Evolutionary conservation across 2,113 vertebrate species (phyloP).

Genomic region (Bubo scandiacus): DNA sequence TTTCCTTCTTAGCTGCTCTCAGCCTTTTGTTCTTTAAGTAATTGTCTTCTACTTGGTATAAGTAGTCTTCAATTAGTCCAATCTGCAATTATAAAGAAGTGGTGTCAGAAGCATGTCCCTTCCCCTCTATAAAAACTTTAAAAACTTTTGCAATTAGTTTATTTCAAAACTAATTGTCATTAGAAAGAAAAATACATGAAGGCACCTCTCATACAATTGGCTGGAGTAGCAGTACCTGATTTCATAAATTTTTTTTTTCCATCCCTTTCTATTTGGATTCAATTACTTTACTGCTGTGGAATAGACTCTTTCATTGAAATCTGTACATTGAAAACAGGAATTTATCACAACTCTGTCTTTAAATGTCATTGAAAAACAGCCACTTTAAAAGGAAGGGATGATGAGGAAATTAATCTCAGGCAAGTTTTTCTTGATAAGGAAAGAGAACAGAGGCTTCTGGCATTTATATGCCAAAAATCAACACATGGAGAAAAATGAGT

Average conservation of each 20-base stretch:
- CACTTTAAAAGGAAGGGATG: slow-evolving; percentile 65
- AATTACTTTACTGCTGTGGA: slow-evolving; percentile 26
- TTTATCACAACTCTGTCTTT: slow-evolving; percentile 60
- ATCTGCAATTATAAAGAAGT: slow-evolving; percentile 61
- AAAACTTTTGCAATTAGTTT: not conserved
- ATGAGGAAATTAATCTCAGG: slow-evolving; percentile 65
- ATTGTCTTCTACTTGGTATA: slow-evolving; percentile 71
- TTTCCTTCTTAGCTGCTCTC: slow-evolving; percentile 55
- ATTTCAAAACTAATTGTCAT: not conserved
- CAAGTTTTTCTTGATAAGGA: slow-evolving; percentile 54
- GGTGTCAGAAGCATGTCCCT: not conserved
- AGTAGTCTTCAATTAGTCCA: slow-evolving; percentile 73
- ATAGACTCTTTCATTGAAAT: slow-evolving; percentile 49
- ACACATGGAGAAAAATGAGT: slow-evolving; percentile 64
- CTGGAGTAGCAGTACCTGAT: not conserved
- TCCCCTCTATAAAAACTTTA: not conserved
- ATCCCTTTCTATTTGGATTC: slow-evolving; percentile 13
- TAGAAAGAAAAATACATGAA: not conserved
- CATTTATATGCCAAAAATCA: slow-evolving; percentile 52
- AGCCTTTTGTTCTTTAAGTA: slow-evolving; percentile 71
- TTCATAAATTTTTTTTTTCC: not conserved
- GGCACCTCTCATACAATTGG: not conserved
- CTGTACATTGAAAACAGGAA: slow-evolving; percentile 19
- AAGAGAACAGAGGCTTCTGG: slow-evolving; percentile 55
- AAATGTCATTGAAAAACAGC: slow-evolving; percentile 67